Percentiles rank a stretch among this genome's conserved stretches.
phyloP scores from a whole-genome alignment of 1,140 invertebrate species.

The Zaprionus nigranus region DNA sequence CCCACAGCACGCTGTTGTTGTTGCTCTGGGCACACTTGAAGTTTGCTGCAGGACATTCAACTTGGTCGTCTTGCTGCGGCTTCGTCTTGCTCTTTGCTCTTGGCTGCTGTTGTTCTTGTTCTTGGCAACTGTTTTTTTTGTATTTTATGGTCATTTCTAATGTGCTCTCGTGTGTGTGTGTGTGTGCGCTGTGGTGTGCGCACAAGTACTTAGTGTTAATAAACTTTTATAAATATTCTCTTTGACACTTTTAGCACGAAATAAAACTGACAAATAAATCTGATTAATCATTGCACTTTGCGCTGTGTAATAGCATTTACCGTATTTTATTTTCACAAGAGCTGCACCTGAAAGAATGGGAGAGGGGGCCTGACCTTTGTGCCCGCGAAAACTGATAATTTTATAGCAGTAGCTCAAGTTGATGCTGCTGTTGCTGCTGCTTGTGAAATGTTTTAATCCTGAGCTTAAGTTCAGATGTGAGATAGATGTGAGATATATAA shows the following conservation, averaged over 20 bases:
- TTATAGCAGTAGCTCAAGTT: constrained; percentile 3
- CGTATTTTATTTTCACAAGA: constrained; percentile 53
- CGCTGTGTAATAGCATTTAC: constrained; percentile 69
- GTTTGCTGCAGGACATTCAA: constrained; percentile 69
- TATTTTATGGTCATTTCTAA: constrained; percentile 81
- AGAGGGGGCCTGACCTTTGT: constrained; percentile 30
- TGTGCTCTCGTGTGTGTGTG: constrained; percentile 47
- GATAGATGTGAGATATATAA: constrained; percentile 36
- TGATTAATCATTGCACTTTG: constrained; percentile 83
- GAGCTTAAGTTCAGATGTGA: constrained; percentile 13
- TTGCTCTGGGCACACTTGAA: constrained; percentile 65
- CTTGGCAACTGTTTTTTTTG: constrained; percentile 80
- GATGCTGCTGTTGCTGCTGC: background rate
- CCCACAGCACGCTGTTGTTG: constrained; percentile 22
- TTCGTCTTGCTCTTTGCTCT: constrained; percentile 16
- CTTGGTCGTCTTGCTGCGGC: constrained; percentile 30
- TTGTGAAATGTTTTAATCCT: constrained; percentile 42
- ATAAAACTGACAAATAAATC: constrained; percentile 83
- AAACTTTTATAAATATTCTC: constrained; percentile 83
- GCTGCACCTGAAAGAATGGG: constrained; percentile 20
- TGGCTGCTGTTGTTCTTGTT: constrained; percentile 44
- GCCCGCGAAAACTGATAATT: constrained; percentile 31
- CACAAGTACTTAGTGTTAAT: constrained; percentile 79
- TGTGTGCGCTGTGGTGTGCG: constrained; percentile 33
- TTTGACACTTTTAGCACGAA: constrained; percentile 83